Percentiles rank a stretch among this genome's conserved stretches.
Conservation (phyloP, 1,140 invertebrate species). For the Trichoplusia ni region DNA sequence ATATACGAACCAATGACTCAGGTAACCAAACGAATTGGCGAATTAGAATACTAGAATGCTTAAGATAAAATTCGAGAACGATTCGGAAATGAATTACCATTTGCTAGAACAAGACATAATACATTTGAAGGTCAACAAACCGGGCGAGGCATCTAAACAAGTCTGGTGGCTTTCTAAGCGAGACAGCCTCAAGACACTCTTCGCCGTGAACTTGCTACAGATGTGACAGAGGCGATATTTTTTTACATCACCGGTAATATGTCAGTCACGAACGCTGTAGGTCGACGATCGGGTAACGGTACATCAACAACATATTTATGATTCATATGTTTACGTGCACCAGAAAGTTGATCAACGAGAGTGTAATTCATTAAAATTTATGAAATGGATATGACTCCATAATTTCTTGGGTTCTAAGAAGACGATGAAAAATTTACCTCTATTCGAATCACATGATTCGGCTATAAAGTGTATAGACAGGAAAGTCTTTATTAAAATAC, state of each 20-base stretch:
- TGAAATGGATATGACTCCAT: background rate
- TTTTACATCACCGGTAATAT: constrained; percentile 21
- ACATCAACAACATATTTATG: constrained; percentile 7
- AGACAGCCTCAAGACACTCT: background rate
- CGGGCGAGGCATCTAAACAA: background rate
- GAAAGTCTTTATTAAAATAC: constrained; percentile 2
- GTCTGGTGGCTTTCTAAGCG: constrained; percentile 12
- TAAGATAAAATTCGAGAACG: no score
- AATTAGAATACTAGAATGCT: no score
- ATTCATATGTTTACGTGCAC: background rate
- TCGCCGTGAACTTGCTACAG: constrained; percentile 20
- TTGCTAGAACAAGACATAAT: background rate
- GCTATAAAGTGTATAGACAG: background rate
- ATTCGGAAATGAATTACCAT: background rate
- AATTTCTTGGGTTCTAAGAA: background rate
- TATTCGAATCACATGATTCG: constrained; percentile 1
- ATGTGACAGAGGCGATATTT: constrained; percentile 13
- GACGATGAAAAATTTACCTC: background rate
- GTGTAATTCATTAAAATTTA: background rate
- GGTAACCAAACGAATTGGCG: no score
- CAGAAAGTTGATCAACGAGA: background rate
- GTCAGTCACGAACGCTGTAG: constrained; percentile 18
- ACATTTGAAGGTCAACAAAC: constrained; percentile 11
- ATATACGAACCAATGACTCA: no score
- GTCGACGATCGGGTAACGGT: constrained; percentile 24